phyloP scores from a whole-genome alignment of 1,140 invertebrate species.

The Macrosteles quadrilineatus region DNA sequence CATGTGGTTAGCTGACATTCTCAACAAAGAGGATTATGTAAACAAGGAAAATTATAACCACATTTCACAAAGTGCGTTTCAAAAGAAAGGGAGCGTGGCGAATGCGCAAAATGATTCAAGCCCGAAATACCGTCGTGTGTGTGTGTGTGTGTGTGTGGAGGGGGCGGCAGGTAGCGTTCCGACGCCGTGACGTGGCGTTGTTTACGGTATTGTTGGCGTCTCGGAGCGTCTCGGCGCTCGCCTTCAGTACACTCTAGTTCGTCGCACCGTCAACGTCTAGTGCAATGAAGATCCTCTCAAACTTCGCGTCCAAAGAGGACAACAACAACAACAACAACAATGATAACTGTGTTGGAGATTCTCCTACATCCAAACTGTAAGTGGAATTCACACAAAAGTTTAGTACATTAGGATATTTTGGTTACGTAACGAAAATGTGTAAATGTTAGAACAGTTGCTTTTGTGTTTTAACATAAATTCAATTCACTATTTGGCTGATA shows the following conservation, averaged over 20 bases:
- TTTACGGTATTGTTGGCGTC: background rate
- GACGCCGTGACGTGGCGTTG: background rate
- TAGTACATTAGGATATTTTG: too few species aligned
- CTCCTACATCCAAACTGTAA: background rate
- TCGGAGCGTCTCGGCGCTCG: background rate
- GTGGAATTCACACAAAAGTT: too few species aligned
- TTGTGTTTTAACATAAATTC: too few species aligned
- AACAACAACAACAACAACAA: constrained; percentile 14
- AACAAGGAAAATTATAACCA: too few species aligned
- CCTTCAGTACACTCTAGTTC: background rate
- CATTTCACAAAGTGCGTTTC: background rate
- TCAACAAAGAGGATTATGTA: too few species aligned
- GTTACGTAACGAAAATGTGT: too few species aligned
- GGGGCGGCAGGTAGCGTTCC: background rate
- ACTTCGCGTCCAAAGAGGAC: constrained; percentile 16
- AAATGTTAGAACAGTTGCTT: too few species aligned
- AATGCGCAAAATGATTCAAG: too few species aligned
- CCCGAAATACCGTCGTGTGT: too few species aligned
- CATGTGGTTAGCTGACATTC: too few species aligned
- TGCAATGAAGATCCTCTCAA: constrained; percentile 7
- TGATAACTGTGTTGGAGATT: background rate
- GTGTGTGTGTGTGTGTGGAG: background rate
- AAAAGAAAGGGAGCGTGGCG: too few species aligned
- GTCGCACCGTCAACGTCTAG: constrained; percentile 4
- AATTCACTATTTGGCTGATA: too few species aligned